These are phyloP conservation scores for Forbesichthys agassizii DNA, from an alignment of 2,113 vertebrate species.

Conservation along the genomic window DNA sequence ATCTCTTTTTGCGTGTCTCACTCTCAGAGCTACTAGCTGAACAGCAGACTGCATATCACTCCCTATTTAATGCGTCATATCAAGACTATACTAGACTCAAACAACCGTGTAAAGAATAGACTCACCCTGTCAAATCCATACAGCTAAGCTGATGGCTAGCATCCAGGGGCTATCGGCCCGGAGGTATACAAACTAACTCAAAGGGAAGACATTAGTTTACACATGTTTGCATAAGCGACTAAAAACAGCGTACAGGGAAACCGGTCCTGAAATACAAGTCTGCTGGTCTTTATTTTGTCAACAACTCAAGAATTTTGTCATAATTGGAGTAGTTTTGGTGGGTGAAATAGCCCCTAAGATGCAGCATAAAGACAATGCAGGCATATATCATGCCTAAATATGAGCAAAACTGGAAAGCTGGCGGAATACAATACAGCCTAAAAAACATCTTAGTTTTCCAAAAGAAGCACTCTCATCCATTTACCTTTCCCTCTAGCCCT, in stretches of 20 bases:
- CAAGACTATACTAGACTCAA: slow-evolving; percentile 9
- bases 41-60: slow-evolving; percentile 19
- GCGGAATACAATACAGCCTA: background rate
- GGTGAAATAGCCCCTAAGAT: background rate
- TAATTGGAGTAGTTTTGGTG: background rate
- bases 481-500: background rate
- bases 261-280: background rate
- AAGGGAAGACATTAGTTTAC: background rate
- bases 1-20: slow-evolving; percentile 3
- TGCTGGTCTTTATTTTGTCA: too few relatives aligned
- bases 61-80: slow-evolving; percentile 27
- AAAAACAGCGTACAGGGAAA: background rate
- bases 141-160: slow-evolving; percentile 12
- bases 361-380: background rate
- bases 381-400: background rate
- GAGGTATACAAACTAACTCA: background rate
- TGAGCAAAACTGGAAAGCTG: background rate
- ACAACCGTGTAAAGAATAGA: slow-evolving; percentile 35
- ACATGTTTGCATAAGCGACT: background rate
- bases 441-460: background rate
- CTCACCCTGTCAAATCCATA: background rate
- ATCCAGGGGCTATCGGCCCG: background rate
- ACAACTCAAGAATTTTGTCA: background rate
- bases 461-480: background rate
- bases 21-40: slow-evolving; percentile 21